Evolutionary conservation across 2,113 vertebrate genomes (phyloP).

Genomic region (Perccottus glenii): DNA sequence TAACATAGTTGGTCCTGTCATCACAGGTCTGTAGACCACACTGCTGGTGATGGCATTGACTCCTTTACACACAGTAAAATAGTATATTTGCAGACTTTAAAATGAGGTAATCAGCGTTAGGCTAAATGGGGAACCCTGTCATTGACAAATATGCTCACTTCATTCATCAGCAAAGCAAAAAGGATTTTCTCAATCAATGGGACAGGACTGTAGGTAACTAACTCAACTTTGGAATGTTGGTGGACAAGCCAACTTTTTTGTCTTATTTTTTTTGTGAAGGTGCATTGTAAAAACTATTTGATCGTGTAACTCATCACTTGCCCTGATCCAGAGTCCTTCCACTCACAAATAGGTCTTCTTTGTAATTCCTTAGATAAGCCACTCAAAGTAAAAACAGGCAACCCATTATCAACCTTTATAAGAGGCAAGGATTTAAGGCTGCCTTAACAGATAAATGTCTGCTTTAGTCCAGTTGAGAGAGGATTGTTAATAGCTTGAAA

Average conservation of each 20-base stretch:
- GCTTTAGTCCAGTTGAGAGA: constrained; percentile 69
- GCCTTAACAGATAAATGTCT: constrained; percentile 62
- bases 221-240: constrained; percentile 76
- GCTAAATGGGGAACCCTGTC: constrained; percentile 79
- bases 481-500: constrained; percentile 73
- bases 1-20: constrained; percentile 70
- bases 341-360: constrained; percentile 55
- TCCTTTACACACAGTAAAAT: constrained; percentile 77
- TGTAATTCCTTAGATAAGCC: constrained; percentile 64
- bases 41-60: constrained; percentile 81
- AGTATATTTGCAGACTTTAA: constrained; percentile 82
- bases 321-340: constrained; percentile 69
- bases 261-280: constrained; percentile 50
- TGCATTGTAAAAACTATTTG: constrained; percentile 71
- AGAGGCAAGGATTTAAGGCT: constrained; percentile 63
- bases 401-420: constrained; percentile 26
- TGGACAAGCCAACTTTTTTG: constrained; percentile 55
- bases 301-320: constrained; percentile 76
- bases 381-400: constrained; percentile 64
- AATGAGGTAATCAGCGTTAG: constrained; percentile 82
- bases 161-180: constrained; percentile 67
- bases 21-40: constrained; percentile 72
- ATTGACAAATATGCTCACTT: constrained; percentile 61
- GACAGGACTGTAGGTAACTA: constrained; percentile 57
- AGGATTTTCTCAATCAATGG: constrained; percentile 48